Conservation (phyloP, 2,113 vertebrate genomes). For the Tupaia tana region DNA sequence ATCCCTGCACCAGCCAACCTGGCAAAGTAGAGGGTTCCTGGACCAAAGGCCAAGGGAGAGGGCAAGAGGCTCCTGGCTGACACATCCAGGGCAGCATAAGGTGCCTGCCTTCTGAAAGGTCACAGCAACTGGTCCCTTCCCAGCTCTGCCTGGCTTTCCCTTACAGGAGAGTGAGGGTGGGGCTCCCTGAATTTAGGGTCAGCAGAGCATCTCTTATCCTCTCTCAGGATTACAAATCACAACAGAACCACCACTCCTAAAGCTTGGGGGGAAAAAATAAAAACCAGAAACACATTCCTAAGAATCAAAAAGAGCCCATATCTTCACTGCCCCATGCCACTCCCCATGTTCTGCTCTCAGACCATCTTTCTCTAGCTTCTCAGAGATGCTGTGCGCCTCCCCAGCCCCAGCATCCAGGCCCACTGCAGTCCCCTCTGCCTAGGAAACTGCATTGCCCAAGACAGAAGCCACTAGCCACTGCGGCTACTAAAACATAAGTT, state of each 20-base stretch:
- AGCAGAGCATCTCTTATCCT: not conserved
- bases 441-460: not conserved
- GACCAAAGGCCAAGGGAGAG: not conserved
- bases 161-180: not conserved
- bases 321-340: not conserved
- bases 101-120: not conserved
- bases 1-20: too few species aligned
- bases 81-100: not conserved
- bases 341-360: not conserved
- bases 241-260: not conserved
- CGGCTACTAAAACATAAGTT: not conserved
- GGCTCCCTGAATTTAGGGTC: too few species aligned
- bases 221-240: not conserved
- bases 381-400: too few species aligned
- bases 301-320: not conserved
- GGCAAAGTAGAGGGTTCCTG: not conserved
- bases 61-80: fast-evolving
- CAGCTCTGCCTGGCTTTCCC: not conserved
- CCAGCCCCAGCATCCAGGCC: not conserved
- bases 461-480: too few species aligned
- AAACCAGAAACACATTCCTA: not conserved
- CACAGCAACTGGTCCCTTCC: too few species aligned
- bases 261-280: too few species aligned
- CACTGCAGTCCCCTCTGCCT: not conserved
- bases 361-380: not conserved